Evolutionary conservation across 2,113 vertebrate genomes (phyloP).

Genomic region (mouse (Mus musculus)): GRCm39 chr1:64695001-64695500

Average conservation of each 20-base stretch:
- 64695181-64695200: background rate
- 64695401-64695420: background rate
- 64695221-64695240: background rate
- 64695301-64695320: background rate
- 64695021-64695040: background rate
- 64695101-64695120: background rate
- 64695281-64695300: background rate
- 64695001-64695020: background rate
- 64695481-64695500: too few relatives aligned
- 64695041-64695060: background rate
- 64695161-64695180: background rate
- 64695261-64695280: slow-evolving; percentile 10
- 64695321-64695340: background rate
- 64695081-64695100: background rate
- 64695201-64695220: background rate
- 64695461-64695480: background rate
- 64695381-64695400: background rate
- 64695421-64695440: background rate
- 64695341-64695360: background rate
- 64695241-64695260: background rate
- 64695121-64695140: background rate
- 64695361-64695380: background rate
- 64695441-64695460: background rate
- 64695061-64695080: background rate
- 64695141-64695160: background rate